phyloP scores from a whole-genome alignment of 2,797 vertebrate genomes.

The Amblyopsis hoosieri region DNA sequence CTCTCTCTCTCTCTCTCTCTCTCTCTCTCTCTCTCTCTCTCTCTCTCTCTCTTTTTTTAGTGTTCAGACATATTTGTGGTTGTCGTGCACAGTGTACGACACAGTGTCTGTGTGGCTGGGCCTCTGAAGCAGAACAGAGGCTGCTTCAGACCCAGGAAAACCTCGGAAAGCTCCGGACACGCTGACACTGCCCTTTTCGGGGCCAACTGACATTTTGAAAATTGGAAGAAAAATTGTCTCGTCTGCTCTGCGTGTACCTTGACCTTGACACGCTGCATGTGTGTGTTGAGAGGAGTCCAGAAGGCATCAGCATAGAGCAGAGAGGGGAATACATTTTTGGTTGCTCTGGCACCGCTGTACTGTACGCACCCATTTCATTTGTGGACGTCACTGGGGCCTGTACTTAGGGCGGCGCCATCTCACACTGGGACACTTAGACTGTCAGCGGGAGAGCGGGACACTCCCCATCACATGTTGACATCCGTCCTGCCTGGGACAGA shows the following conservation, averaged over 20 bases:
- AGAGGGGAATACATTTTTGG: conserved; percentile 6
- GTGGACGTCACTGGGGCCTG: conserved; percentile 42
- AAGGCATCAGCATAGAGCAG: conserved; percentile 41
- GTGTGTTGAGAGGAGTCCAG: conserved; percentile 55
- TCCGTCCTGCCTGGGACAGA: conserved; percentile 69
- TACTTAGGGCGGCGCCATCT: conserved; percentile 21
- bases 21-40: neutral
- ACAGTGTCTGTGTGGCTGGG: no score
- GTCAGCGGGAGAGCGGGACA: conserved; percentile 55
- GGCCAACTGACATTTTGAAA: conserved; percentile 67
- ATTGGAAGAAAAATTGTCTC: conserved; percentile 17
- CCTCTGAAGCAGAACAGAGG: conserved; percentile 19
- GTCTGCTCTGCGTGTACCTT: conserved; percentile 29
- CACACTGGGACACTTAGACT: conserved; percentile 60
- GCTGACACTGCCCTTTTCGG: conserved; percentile 47
- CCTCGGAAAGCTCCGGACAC: conserved; percentile 20
- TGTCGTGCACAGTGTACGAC: neutral
- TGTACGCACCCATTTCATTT: conserved; percentile 28
- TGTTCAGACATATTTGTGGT: neutral
- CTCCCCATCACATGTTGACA: conserved; percentile 66
- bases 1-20: neutral
- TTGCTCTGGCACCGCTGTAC: conserved; percentile 19
- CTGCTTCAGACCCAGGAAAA: conserved; percentile 29
- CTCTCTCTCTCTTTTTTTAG: neutral
- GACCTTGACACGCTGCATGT: conserved; percentile 55